Evolutionary conservation across 2,888 invertebrate species (phyloP).

Genomic region (Tineola bisselliella): DNA sequence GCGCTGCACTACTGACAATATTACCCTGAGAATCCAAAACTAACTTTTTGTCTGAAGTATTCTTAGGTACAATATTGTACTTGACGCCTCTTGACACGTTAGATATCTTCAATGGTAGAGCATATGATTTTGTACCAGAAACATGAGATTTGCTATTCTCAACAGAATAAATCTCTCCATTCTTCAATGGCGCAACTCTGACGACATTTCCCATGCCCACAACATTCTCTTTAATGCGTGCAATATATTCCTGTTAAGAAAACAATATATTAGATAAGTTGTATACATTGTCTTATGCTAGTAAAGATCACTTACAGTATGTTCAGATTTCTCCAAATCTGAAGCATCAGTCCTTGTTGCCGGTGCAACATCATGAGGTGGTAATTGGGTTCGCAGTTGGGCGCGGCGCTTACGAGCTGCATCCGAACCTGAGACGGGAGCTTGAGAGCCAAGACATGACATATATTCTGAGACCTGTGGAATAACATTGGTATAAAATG

Average conservation of each 20-base stretch:
- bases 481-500: neutral
- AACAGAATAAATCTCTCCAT: constrained; percentile 50
- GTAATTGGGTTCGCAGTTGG: constrained; percentile 84
- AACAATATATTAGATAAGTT: neutral
- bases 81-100: constrained; percentile 56
- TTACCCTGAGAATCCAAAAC: constrained; percentile 59
- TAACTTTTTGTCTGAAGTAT: constrained; percentile 59
- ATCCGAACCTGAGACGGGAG: constrained; percentile 83
- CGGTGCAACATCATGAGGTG: constrained; percentile 81
- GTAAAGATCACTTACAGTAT: constrained; percentile 34
- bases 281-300: neutral
- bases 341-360: constrained; percentile 49
- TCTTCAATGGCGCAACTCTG: constrained; percentile 66
- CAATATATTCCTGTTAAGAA: constrained; percentile 53
- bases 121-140: constrained; percentile 49
- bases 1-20: constrained; percentile 58
- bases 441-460: constrained; percentile 75
- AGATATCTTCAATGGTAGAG: constrained; percentile 57
- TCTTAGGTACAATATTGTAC: constrained; percentile 59
- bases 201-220: constrained; percentile 79
- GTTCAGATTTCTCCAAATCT: constrained; percentile 60
- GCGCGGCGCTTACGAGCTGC: constrained; percentile 83
- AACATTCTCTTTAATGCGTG: constrained; percentile 73
- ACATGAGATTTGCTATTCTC: constrained; percentile 52
- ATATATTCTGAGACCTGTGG: constrained; percentile 67